Base-by-base conservation (phyloP, 2,888 invertebrate genomes). In the Drosophila melanosoma region DNA sequence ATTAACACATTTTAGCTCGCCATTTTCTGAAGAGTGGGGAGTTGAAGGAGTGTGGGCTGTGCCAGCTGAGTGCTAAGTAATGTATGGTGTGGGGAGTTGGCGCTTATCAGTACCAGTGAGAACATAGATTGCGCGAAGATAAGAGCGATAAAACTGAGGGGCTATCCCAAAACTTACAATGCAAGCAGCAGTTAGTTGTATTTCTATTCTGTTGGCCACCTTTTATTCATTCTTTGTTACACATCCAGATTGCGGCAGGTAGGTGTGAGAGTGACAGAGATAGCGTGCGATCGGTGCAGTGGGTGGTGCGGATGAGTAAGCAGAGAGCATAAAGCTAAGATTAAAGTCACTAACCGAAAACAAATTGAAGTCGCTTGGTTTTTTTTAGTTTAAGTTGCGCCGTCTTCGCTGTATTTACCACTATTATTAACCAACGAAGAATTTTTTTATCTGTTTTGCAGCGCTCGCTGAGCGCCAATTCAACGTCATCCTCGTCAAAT, bases 381-480 rank as follows among this genome's bases (percentile, higher is more conserved):
- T 59, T 48, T 64, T 74, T 60, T 36, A 64, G 56, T 58, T 74
- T 15, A 35, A 45, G 33, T 52, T 57, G 59, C 53, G 58, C 53
- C 32, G 52, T 45, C 57, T n/a, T 36, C 68, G 52, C 66, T 52
- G 57, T 66, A 45, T 29, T 29, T 29, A 5, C 48, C n/a, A 26
- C 40, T 40, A 48, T 23, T 36, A 42, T 53, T 45, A 15, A 45
- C 7, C 15, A 15, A 45, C 15, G 23, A 23, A 23, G 20, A 45
- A 45, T 32, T 57, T 62, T 48, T 20, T 45, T 49, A 45, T 38
- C 49, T 45, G 17, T 12, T 54, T 78, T 78, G 32, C 81, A 92
- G 92, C 91, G 92, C 69, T 92, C 92, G 61, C 71, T 82, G 59
- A 92, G 91, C 85, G 76, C 82, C 53, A 89, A 77, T 61, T 82